These are phyloP conservation scores for Trachelus iudaicus DNA, from an alignment of 2,888 invertebrate genomes.

Conservation along the genomic window DNA sequence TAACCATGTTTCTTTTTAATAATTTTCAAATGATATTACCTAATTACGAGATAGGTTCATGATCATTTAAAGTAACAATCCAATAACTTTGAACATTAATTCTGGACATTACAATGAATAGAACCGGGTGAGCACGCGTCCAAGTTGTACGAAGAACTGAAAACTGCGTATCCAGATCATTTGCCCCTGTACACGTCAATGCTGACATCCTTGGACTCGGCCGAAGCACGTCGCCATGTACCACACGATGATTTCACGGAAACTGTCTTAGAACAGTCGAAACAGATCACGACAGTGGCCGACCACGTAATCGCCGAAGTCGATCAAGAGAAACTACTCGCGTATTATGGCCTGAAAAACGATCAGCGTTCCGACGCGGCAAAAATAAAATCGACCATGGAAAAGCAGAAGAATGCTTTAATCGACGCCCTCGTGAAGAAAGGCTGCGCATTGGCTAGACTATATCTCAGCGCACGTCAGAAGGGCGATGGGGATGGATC, in stretches of 20 bases:
- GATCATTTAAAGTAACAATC: too few relatives aligned
- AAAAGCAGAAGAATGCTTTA: slow-evolving; percentile 83
- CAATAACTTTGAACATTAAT: slow-evolving; percentile 3
- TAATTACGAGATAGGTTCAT: too few relatives aligned
- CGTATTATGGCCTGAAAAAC: slow-evolving; percentile 85
- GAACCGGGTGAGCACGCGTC: slow-evolving; percentile 75
- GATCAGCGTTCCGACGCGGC: slow-evolving; percentile 85
- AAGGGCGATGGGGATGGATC: slow-evolving; percentile 52
- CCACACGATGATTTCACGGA: slow-evolving; percentile 63
- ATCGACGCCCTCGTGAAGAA: slow-evolving; percentile 84
- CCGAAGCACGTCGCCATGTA: slow-evolving; percentile 66
- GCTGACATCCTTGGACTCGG: slow-evolving; percentile 80
- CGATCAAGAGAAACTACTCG: slow-evolving; percentile 82
- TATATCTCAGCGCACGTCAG: slow-evolving; percentile 65
- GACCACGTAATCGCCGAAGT: slow-evolving; percentile 77
- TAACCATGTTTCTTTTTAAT: too few relatives aligned
- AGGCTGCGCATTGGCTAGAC: slow-evolving; percentile 78
- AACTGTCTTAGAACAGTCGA: slow-evolving; percentile 54
- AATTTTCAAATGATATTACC: too few relatives aligned
- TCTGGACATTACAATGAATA: slow-evolving; percentile 29
- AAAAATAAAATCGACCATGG: slow-evolving; percentile 87
- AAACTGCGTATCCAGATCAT: slow-evolving; percentile 78
- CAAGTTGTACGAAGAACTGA: slow-evolving; percentile 80
- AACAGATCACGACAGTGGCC: slow-evolving; percentile 73
- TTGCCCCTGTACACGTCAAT: slow-evolving; percentile 83